Percentiles rank a stretch among this genome's conserved stretches.
Conservation (phyloP, 2,113 vertebrate species). For the Sapajus apella region DNA sequence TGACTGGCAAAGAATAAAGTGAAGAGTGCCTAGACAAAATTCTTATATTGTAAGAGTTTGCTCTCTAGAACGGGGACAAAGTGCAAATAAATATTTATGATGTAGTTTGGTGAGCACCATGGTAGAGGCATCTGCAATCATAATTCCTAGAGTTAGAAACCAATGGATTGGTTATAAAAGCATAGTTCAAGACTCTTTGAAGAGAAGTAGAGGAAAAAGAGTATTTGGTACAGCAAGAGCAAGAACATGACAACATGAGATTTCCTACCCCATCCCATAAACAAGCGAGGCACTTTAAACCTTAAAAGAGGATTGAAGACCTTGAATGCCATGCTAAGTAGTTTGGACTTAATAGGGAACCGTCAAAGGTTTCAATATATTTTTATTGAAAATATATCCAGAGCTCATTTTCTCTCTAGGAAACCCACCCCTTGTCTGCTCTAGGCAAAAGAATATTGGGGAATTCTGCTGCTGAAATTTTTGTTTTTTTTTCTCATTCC, state of each 20-base stretch:
- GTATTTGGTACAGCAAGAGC: neutral
- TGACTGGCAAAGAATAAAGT: neutral
- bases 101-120: neutral
- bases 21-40: neutral
- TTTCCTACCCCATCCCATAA: neutral
- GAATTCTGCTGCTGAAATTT: neutral
- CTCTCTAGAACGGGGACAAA: neutral
- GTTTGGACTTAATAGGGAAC: neutral
- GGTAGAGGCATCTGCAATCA: neutral
- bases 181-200: neutral
- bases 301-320: neutral
- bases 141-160: neutral
- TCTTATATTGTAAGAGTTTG: neutral
- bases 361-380: neutral
- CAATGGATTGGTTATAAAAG: neutral
- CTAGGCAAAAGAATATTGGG: neutral
- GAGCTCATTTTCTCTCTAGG: neutral
- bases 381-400: neutral
- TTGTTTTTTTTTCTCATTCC: neutral
- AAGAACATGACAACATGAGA: neutral
- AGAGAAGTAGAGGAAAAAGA: neutral
- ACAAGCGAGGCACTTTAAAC: neutral
- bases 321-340: neutral
- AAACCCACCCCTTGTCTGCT: neutral
- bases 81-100: neutral